phyloP scores from a whole-genome alignment of 2,888 invertebrate species.

The Bimastos eiseni region DNA sequence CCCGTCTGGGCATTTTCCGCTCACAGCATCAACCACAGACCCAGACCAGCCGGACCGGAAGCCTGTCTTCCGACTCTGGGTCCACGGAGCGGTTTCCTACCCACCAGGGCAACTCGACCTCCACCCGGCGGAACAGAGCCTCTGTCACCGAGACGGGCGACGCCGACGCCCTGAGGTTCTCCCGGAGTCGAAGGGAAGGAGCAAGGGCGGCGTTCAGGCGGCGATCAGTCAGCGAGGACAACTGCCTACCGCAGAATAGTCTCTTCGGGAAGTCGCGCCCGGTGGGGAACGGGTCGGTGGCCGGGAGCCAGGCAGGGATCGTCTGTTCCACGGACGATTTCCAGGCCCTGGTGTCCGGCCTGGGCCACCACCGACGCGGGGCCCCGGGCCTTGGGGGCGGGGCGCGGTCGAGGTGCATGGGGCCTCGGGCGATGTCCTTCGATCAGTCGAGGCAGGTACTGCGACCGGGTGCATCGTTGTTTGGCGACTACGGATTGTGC shows the following conservation, averaged over 20 bases:
- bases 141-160: not conserved
- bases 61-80: not conserved
- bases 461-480: not conserved
- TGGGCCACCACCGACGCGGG: not conserved
- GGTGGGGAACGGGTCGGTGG: not conserved
- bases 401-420: slow-evolving; percentile 25
- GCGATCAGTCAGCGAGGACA: slow-evolving; percentile 47
- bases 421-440: slow-evolving; percentile 25
- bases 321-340: slow-evolving; percentile 47
- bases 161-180: not conserved
- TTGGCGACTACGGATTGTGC: not conserved
- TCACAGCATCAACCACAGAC: not conserved
- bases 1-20: slow-evolving; percentile 26
- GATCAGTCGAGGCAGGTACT: not conserved
- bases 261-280: not conserved
- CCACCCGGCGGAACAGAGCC: not conserved
- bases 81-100: not conserved
- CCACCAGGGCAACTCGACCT: too few species aligned
- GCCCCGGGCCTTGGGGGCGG: not conserved
- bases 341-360: slow-evolving; percentile 25
- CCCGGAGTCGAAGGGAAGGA: slow-evolving; percentile 16
- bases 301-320: slow-evolving; percentile 31
- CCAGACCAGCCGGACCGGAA: not conserved
- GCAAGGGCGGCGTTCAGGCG: slow-evolving; percentile 40
- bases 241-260: slow-evolving; percentile 21